Conservation (phyloP, 2,888 invertebrate species). For the Hyles lineata region DNA sequence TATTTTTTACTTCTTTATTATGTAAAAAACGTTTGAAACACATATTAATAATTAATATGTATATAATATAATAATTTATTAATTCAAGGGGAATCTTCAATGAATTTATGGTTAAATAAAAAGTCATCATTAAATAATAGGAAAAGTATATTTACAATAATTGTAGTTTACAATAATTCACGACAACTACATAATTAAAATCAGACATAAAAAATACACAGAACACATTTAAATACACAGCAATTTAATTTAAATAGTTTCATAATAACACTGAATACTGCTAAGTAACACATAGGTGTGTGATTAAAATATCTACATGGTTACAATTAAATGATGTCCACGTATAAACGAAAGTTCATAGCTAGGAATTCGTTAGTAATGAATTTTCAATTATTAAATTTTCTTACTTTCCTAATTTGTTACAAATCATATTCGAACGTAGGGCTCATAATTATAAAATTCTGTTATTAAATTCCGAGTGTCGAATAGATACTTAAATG, state of each 20-base stretch:
- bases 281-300: neutral
- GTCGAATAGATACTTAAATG: neutral
- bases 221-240: slow-evolving; percentile 21
- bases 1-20: too few relatives aligned
- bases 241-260: slow-evolving; percentile 19
- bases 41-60: too few relatives aligned
- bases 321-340: neutral
- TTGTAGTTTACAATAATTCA: slow-evolving; percentile 21
- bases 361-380: neutral
- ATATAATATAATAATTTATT: too few relatives aligned
- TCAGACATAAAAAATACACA: slow-evolving; percentile 3
- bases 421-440: neutral
- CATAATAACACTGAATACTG: slow-evolving; percentile 1
- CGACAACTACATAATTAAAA: slow-evolving; percentile 21
- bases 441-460: neutral
- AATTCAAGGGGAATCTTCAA: too few relatives aligned
- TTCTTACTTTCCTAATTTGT: neutral
- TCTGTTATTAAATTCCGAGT: neutral
- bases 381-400: neutral
- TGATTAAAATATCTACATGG: neutral
- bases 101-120: neutral
- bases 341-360: neutral
- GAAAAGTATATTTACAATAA: slow-evolving; percentile 28
- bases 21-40: too few relatives aligned
- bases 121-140: slow-evolving; percentile 2